Evolutionary conservation across 1,140 invertebrate genomes (phyloP).

Genomic region (Octopus bimaculoides): DNA sequence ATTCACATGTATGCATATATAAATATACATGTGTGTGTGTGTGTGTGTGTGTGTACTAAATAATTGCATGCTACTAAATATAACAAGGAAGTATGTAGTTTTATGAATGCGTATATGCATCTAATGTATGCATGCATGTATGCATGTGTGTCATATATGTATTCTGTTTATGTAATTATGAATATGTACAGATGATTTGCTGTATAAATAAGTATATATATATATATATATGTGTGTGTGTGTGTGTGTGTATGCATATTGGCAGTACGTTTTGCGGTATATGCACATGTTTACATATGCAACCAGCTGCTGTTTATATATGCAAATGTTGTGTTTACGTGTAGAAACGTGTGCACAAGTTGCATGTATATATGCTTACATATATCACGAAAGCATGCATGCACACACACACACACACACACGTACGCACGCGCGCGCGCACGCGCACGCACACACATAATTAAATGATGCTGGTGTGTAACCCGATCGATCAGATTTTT

Average conservation of each 20-base stretch:
- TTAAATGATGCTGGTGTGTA: no score
- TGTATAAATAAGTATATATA: neutral
- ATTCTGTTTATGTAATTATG: neutral
- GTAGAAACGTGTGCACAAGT: no score
- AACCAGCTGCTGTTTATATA: neutral
- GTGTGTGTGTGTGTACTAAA: neutral
- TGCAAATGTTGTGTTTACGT: no score
- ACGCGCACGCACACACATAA: no score
- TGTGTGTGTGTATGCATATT: neutral
- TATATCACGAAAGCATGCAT: neutral
- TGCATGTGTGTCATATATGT: neutral
- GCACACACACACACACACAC: neutral
- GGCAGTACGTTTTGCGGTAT: neutral
- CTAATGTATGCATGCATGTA: neutral
- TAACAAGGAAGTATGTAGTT: neutral
- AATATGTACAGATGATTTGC: neutral
- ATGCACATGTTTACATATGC: neutral
- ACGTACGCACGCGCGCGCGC: neutral
- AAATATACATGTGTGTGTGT: neutral
- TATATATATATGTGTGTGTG: neutral
- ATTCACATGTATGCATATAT: neutral
- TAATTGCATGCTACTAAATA: neutral
- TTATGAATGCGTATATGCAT: neutral
- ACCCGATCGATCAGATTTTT: no score
- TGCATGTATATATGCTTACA: no score